phyloP scores from a whole-genome alignment of 2,888 invertebrate species.

The Limnephilus rhombicus region DNA sequence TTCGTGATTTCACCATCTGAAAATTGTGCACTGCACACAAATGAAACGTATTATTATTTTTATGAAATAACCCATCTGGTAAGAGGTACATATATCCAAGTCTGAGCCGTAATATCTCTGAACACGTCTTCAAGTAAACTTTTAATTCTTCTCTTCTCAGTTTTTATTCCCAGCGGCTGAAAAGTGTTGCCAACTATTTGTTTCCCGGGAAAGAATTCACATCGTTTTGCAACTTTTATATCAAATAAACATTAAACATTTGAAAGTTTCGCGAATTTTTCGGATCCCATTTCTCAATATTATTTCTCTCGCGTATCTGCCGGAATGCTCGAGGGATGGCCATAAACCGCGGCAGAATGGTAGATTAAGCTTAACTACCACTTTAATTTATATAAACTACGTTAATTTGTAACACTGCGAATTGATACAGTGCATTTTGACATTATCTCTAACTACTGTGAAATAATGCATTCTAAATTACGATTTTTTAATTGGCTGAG shows the following conservation, averaged over 20 bases:
- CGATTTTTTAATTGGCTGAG: too few relatives aligned
- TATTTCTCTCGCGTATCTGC: neutral
- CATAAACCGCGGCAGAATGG: neutral
- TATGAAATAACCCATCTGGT: neutral
- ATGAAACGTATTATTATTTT: neutral
- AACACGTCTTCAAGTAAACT: neutral
- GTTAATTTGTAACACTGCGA: neutral
- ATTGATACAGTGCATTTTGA: neutral
- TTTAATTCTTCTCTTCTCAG: neutral
- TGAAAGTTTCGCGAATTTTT: neutral
- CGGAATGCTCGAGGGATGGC: neutral
- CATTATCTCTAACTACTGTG: neutral
- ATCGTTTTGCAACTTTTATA: neutral
- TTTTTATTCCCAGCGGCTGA: neutral
- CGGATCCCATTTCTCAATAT: neutral
- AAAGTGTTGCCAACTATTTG: conserved; percentile 1
- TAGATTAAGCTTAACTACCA: neutral
- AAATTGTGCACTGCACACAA: neutral
- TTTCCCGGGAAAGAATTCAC: neutral
- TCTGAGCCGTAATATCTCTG: neutral
- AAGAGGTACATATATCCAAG: neutral
- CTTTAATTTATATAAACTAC: neutral
- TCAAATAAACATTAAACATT: conserved; percentile 1
- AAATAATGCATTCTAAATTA: too few relatives aligned
- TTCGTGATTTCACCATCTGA: neutral